Base-by-base conservation (phyloP, 2,797 vertebrate species). In the Danio choprae region DNA sequence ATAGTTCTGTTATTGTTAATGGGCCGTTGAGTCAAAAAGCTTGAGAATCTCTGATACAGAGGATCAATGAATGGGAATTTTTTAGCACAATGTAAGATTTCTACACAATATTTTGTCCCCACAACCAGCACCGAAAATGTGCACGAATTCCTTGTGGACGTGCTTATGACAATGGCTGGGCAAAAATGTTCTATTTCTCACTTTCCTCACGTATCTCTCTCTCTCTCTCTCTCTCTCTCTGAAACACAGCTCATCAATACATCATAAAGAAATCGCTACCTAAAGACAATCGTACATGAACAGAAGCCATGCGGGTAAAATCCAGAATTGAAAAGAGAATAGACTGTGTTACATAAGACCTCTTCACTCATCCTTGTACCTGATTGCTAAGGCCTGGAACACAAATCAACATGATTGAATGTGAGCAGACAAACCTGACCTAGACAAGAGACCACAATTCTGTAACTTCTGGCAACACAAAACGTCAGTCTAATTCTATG, bases 311-410 rank as follows among this genome's bases (percentile, higher is more conserved):
- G 48, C 2, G 41, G 51, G 51, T 44, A 44, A 40, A 58, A 59
- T 10, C 41, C 36, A 16, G n/a, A 46, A 20, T 4, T 0, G 4
- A 71, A 50, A 73, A 9, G 38, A 55, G 10, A 20, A 44, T 7
- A 46, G 15, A 44, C 53, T 11, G 16, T 44, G 38, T 83, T 78
- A 56, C 51, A 40, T 79, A 79, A 69, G 46, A 58, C 29, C 62
- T 70, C 67, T 73, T 75, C 71, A 81, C 63, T 70, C 63, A 78
- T 83, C 58, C 43, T 67, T 22, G 18, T 64, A 72, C 46, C 69
- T 74, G 73, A 77, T 69, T 80, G 62, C 78, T 77, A 51, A 70
- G 70, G 48, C 13, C 12, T 55, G 78, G 62, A 81, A 81, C 44
- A 63, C 68, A 81, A 83, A 70, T 79, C 69, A 70, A 77, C 62